Evolutionary conservation across 2,888 invertebrate genomes (phyloP).

Genomic region (Sesia bembeciformis): DNA sequence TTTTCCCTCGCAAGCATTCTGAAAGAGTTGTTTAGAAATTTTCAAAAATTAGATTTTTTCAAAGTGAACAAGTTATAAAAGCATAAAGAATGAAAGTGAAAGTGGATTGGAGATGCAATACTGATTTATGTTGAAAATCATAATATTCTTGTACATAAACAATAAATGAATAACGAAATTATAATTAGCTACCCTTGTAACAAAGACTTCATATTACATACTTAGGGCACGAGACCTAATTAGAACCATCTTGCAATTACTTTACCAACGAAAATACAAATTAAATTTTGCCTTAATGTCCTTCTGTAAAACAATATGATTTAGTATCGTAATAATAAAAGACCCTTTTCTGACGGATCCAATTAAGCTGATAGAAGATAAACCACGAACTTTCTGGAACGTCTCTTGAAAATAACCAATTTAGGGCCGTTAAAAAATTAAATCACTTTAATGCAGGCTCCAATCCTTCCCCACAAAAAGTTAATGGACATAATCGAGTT

Average conservation of each 20-base stretch:
- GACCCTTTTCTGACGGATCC: conserved; percentile 26
- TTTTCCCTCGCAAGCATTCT: too few species aligned
- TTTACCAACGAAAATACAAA: conserved; percentile 8
- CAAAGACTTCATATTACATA: neutral
- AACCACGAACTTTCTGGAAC: conserved; percentile 31
- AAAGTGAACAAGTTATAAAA: too few species aligned
- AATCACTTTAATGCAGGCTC: neutral
- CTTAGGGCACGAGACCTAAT: neutral
- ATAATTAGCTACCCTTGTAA: too few species aligned
- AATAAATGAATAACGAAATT: too few species aligned
- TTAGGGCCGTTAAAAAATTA: neutral
- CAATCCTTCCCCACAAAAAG: too few species aligned
- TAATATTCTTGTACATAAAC: too few species aligned
- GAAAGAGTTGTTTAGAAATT: too few species aligned
- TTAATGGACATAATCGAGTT: too few species aligned
- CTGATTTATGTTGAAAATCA: too few species aligned
- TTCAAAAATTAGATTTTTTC: too few species aligned
- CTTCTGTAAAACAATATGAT: conserved; percentile 15
- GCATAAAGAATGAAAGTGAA: too few species aligned
- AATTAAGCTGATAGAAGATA: conserved; percentile 43
- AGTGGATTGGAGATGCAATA: too few species aligned
- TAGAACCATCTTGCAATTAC: neutral
- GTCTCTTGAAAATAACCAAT: conserved; percentile 11
- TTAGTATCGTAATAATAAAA: conserved; percentile 10
- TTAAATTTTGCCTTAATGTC: conserved; percentile 9